These are phyloP conservation scores for Bryconaethiops microstoma DNA, from an alignment of 2,797 vertebrate genomes.

Conservation along the genomic window DNA sequence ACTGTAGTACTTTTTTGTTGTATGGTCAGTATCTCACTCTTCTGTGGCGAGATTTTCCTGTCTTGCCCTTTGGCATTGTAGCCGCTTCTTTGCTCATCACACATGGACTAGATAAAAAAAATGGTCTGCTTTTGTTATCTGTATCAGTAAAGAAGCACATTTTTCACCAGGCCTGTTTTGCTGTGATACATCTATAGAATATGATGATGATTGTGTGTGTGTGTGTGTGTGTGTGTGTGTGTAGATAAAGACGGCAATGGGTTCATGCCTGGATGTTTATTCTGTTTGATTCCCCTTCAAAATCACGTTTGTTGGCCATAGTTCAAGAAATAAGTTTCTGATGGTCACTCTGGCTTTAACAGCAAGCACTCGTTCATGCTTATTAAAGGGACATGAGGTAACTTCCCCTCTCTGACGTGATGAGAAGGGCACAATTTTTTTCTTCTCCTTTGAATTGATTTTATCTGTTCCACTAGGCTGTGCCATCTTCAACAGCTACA, in stretches of 20 bases:
- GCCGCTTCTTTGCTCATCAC: constrained; percentile 34
- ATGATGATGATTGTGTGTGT: constrained; percentile 16
- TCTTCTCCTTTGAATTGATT: not conserved
- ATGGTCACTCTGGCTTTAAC: not conserved
- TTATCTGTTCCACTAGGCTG: not conserved
- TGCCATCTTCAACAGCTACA: not conserved
- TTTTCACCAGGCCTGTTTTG: constrained; percentile 34
- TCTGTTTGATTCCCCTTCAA: not conserved
- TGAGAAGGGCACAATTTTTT: not conserved
- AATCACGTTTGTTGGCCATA: not conserved
- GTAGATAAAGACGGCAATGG: too few relatives aligned
- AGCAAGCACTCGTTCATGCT: not conserved
- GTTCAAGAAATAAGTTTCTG: not conserved
- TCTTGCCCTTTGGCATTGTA: constrained; percentile 20
- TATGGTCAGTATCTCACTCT: constrained; percentile 36
- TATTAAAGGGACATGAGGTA: not conserved
- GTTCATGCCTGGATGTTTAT: not conserved
- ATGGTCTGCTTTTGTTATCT: constrained; percentile 40
- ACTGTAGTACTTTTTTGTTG: not conserved
- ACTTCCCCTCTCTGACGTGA: too few relatives aligned
- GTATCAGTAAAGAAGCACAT: constrained; percentile 50
- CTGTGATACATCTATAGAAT: constrained; percentile 38
- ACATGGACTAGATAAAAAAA: constrained; percentile 44
- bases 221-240: not conserved
- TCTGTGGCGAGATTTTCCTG: constrained; percentile 33